These are phyloP conservation scores for Oreochromis aureus DNA, from an alignment of 2,113 vertebrate species.

Conservation along the genomic window DNA sequence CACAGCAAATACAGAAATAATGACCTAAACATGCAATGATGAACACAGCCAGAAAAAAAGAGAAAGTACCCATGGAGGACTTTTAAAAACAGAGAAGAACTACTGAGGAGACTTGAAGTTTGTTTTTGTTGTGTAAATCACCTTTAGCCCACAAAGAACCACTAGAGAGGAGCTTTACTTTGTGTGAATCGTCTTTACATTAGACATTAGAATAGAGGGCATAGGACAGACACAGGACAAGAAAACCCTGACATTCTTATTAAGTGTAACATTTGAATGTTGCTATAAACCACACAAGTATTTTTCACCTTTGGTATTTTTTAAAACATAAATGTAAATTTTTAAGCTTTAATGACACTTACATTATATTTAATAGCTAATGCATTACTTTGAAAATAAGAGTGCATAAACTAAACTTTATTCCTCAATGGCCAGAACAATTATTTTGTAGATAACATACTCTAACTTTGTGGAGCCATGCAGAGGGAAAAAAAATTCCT, in stretches of 20 bases:
- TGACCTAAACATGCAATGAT: neutral
- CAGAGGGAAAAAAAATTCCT: neutral
- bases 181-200: neutral
- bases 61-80: neutral
- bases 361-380: neutral
- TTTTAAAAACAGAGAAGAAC: neutral
- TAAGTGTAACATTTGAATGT: neutral
- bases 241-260: neutral
- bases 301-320: neutral
- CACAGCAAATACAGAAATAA: neutral
- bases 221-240: neutral
- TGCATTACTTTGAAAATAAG: neutral
- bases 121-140: neutral
- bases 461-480: conserved; percentile 9
- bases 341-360: neutral
- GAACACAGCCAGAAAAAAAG: neutral
- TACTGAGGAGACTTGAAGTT: neutral
- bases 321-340: neutral
- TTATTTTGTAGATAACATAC: conserved; percentile 39
- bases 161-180: neutral
- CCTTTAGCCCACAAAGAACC: neutral
- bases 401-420: neutral
- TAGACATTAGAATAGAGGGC: neutral
- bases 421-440: conserved; percentile 2
- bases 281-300: neutral